Percentiles rank a stretch among this genome's conserved stretches.
Evolutionary conservation across 2,888 invertebrate genomes (phyloP).

Genomic region (Polymixis lichenea): DNA sequence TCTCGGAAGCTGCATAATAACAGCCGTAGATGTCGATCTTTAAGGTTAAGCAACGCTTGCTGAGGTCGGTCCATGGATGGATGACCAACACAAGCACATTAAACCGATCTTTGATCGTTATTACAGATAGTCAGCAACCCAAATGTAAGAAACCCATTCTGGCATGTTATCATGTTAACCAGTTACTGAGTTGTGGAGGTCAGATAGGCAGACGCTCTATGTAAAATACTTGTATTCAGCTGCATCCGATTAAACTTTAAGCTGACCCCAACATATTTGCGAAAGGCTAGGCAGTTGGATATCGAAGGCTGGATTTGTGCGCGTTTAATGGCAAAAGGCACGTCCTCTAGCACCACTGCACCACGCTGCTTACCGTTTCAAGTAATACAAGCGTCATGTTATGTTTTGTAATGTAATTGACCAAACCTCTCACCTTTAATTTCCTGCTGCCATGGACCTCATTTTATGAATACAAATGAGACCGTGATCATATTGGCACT

Average conservation of each 20-base stretch:
- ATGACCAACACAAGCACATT: background rate
- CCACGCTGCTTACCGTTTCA: background rate
- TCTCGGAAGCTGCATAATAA: background rate
- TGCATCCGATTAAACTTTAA: background rate
- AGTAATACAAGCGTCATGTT: background rate
- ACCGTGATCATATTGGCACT: slow-evolving; percentile 31
- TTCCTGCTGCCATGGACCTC: background rate
- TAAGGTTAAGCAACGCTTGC: background rate
- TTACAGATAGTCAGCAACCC: background rate
- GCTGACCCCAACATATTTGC: background rate
- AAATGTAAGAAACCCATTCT: background rate
- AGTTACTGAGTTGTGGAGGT: background rate
- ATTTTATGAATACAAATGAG: slow-evolving; percentile 52
- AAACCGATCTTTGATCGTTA: background rate
- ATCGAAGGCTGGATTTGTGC: background rate
- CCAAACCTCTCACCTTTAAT: slow-evolving; percentile 32
- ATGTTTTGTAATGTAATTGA: background rate
- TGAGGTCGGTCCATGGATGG: no score
- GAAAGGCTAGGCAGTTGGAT: background rate
- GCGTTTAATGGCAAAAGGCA: background rate
- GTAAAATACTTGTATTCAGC: background rate
- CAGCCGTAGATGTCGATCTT: background rate
- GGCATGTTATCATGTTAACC: background rate
- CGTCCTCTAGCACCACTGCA: background rate
- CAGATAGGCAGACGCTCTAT: background rate